Evolutionary conservation across 2,797 vertebrate genomes (phyloP), one percentile per base, ranked within the genome.

Genomic region (Xenops minutus): DNA sequence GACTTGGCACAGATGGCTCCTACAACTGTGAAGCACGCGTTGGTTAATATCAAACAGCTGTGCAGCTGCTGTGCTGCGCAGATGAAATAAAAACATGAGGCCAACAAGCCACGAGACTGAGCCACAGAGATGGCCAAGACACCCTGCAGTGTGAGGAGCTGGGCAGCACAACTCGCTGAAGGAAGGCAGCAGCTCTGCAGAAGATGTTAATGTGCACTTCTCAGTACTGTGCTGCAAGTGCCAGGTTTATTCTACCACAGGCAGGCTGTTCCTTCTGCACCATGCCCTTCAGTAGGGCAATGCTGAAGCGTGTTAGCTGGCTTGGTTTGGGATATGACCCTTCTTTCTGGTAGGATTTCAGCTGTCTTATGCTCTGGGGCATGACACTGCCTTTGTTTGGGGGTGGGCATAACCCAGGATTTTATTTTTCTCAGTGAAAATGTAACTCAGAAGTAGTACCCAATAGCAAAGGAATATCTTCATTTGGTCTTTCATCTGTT

Each of bases 401-500:
- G 18, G 34, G 9, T 90, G 39, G 29, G 26, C 62, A 8, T 78
- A 79, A 76, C 12, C 5, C 29, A 89, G 34, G 15, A 43, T 63
- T 88, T 89, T 68, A 39, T 22, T 89, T 80, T 73, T 75, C 49
- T 86, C 49, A 10, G 29, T 66, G 44, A 88, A 94, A 92, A 93
- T 29, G 32, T 61, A 71, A 55, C 67, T 94, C 52, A 58, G 85
- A 86, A 74, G 74, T 67, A 84, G 43, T 30, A 71, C 44, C 75
- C 43, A 54, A 75, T 19, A 89, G 46, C 52, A 93, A 80, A 96
- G 82, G 24, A 83, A 61, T 58, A 72, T 75, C 87, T 89, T 92
- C 68, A 79, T 85, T 92, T 89, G 61, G 72, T 91, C 92, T 91
- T 86, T 88, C 58, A 22, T 88, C 41, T 41, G 58, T 86, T 93